phyloP scores from a whole-genome alignment of 2,888 invertebrate genomes.

The Melieria crassipennis region DNA sequence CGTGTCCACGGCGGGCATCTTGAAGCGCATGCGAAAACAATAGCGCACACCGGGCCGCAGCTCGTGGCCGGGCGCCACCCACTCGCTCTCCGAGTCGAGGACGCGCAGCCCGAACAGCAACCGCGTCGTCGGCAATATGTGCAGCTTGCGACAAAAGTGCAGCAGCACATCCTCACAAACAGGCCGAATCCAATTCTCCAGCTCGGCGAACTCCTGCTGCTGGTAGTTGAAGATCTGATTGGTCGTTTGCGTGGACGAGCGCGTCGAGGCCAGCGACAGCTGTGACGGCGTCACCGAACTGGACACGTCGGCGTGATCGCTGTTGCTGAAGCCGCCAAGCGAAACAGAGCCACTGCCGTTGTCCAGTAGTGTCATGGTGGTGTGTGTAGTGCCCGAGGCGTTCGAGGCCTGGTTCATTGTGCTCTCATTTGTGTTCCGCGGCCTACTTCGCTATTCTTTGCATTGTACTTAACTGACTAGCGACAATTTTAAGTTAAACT shows the following conservation, averaged over 20 bases:
- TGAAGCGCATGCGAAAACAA: constrained; percentile 84
- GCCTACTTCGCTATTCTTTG: too few relatives aligned
- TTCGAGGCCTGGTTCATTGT: constrained; percentile 37
- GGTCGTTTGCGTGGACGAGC: constrained; percentile 2
- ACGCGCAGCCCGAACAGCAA: constrained; percentile 81
- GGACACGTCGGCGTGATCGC: constrained; percentile 31
- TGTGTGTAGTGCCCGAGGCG: constrained; percentile 45
- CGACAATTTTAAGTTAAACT: too few relatives aligned
- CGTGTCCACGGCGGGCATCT: constrained; percentile 67
- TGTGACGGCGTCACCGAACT: constrained; percentile 42
- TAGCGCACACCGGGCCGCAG: constrained; percentile 69
- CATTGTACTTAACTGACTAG: too few relatives aligned
- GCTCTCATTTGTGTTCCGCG: too few relatives aligned
- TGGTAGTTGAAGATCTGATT: constrained; percentile 56
- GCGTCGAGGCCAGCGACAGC: constrained; percentile 26
- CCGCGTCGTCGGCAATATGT: constrained; percentile 79
- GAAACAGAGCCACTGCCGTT: constrained; percentile 49
- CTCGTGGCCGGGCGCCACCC: constrained; percentile 74
- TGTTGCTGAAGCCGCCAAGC: constrained; percentile 40
- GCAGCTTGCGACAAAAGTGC: constrained; percentile 75
- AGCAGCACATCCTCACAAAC: constrained; percentile 77
- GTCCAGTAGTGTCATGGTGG: constrained; percentile 49
- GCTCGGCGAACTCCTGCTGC: constrained; percentile 50
- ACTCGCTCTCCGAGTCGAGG: constrained; percentile 68
- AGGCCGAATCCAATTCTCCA: constrained; percentile 48